Evolutionary conservation across 2,797 vertebrate species (phyloP).

Genomic region (Poliocrania exsul): DNA sequence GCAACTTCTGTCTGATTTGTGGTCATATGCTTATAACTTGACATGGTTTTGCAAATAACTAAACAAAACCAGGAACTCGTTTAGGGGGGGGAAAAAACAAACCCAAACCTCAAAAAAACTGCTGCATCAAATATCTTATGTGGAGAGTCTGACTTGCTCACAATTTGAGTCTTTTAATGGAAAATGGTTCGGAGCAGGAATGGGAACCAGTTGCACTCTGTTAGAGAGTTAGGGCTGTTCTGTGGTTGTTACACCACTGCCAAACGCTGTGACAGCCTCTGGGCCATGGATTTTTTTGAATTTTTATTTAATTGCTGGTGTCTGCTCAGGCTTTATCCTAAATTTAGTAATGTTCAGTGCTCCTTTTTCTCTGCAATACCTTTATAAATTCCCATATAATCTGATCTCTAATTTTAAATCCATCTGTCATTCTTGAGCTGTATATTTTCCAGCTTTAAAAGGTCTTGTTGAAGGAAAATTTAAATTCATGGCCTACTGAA

Average conservation of each 20-base stretch:
- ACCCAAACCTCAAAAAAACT: background rate
- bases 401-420: constrained; percentile 48
- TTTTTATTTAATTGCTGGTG: constrained; percentile 49
- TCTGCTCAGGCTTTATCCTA: constrained; percentile 14
- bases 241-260: background rate
- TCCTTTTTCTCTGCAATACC: constrained; percentile 37
- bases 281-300: background rate
- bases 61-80: constrained; percentile 52
- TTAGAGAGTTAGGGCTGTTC: background rate
- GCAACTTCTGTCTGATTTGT: constrained; percentile 62
- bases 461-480: constrained; percentile 41
- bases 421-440: constrained; percentile 45
- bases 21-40: constrained; percentile 48
- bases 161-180: background rate
- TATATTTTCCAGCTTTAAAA: constrained; percentile 43
- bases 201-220: background rate
- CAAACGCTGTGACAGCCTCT: background rate
- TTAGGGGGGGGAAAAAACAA: background rate
- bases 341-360: constrained; percentile 14
- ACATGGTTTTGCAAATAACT: constrained; percentile 65
- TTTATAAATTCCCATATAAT: constrained; percentile 42
- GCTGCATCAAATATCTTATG: constrained; percentile 14
- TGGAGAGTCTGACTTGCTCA: background rate
- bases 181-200: background rate
- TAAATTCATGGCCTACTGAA: constrained; percentile 52